A percentile compares a stretch with the other conserved stretches of the same genome.
phyloP scores from a whole-genome alignment of 2,113 vertebrate species.

The Nesogale talazaci region DNA sequence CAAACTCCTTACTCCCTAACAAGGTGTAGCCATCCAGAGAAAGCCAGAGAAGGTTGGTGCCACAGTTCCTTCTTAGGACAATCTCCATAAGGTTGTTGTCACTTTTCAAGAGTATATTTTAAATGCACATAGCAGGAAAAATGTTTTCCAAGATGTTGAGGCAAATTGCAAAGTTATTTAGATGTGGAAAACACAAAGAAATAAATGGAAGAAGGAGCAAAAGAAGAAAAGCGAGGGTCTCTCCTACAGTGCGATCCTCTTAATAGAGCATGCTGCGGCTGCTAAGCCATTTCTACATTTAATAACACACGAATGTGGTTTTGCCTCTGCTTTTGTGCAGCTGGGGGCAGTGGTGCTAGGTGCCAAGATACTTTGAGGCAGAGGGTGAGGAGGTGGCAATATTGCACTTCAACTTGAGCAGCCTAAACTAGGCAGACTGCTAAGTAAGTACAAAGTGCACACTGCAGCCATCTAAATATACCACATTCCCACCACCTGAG shows the following conservation, averaged over 20 bases:
- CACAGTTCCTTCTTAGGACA: background rate
- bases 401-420: conserved; percentile 15
- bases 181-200: conserved; percentile 18
- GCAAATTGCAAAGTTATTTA: conserved; percentile 47
- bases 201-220: background rate
- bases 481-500: too few relatives aligned
- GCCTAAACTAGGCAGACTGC: conserved; percentile 24
- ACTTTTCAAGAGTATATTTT: conserved; percentile 38
- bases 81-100: conserved; percentile 10
- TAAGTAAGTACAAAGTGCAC: background rate
- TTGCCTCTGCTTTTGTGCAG: conserved; percentile 51
- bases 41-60: background rate
- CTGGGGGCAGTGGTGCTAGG: background rate
- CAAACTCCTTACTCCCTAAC: background rate
- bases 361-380: conserved; percentile 31
- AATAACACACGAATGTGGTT: conserved; percentile 32
- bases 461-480: background rate
- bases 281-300: conserved; percentile 54
- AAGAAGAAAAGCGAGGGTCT: background rate
- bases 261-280: conserved; percentile 36
- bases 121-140: background rate
- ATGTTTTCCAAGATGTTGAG: conserved; percentile 19
- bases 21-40: background rate
- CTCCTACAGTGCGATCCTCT: conserved; percentile 59
- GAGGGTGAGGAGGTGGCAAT: conserved; percentile 51